Conservation (phyloP, 2,113 vertebrate genomes). For the Myotis brandtii region DNA sequence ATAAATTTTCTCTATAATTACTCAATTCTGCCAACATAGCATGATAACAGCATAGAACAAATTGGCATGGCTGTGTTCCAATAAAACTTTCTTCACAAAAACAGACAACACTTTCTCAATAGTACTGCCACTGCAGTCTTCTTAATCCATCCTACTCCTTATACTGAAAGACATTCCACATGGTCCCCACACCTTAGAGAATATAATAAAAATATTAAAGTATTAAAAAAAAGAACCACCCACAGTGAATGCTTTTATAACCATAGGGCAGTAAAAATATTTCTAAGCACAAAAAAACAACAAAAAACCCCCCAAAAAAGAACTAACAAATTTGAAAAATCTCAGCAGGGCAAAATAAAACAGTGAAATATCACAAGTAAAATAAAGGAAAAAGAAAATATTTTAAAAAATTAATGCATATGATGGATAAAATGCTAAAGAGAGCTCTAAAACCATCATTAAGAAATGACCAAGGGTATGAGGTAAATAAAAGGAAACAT, state of each 20-base stretch:
- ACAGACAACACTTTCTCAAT: neutral
- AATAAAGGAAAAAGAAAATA: neutral
- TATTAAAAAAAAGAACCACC: neutral
- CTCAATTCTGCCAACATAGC: neutral
- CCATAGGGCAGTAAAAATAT: neutral
- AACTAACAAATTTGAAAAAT: neutral
- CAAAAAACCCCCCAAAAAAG: neutral
- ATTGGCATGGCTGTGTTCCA: neutral
- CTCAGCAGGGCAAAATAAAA: neutral
- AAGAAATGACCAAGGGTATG: neutral
- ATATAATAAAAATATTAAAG: neutral
- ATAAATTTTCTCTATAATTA: neutral
- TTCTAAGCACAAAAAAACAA: neutral
- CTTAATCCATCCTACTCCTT: neutral
- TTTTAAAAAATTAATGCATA: neutral
- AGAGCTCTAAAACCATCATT: neutral
- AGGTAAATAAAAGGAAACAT: neutral
- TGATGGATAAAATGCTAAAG: neutral
- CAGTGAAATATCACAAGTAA: neutral
- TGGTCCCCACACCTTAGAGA: neutral
- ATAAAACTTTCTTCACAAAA: constrained; percentile 47
- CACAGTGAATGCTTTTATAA: neutral
- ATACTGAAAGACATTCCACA: neutral
- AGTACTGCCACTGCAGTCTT: neutral
- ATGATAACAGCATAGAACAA: neutral